Evolutionary conservation across 2,888 invertebrate species (phyloP).

Genomic region (Athripsodes cinereus): DNA sequence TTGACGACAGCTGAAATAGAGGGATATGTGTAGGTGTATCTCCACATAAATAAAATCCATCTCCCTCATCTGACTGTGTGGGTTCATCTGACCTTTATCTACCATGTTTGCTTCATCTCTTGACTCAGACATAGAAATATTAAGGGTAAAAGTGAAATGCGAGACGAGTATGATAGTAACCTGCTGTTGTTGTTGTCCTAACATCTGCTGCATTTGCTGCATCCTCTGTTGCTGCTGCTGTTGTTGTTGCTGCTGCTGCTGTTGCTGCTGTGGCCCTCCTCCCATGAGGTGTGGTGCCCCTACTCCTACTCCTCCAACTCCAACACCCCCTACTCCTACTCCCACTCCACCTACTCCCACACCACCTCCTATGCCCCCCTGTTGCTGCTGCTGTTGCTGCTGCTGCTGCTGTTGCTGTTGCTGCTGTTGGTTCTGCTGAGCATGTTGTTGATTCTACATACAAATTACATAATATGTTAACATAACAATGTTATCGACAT

Average conservation of each 20-base stretch:
- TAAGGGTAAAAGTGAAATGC: too few species aligned
- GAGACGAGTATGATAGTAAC: too few species aligned
- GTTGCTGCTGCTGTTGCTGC: constrained; percentile 23
- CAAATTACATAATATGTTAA: too few species aligned
- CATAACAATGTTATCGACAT: neutral
- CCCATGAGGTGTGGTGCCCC: constrained; percentile 30
- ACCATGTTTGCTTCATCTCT: neutral
- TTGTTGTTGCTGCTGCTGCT: constrained; percentile 47
- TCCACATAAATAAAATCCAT: too few species aligned
- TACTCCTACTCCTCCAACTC: constrained; percentile 11
- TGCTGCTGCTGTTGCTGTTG: constrained; percentile 36
- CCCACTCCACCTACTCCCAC: constrained; percentile 28
- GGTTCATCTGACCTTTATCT: too few species aligned
- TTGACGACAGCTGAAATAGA: too few species aligned
- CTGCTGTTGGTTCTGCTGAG: constrained; percentile 38
- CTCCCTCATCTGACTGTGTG: too few species aligned
- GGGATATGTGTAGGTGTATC: too few species aligned
- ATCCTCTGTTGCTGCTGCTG: constrained; percentile 44
- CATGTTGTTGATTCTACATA: constrained; percentile 41
- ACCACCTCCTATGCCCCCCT: constrained; percentile 30
- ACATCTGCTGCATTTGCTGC: constrained; percentile 36
- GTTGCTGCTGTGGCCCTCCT: constrained; percentile 63
- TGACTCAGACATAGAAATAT: neutral
- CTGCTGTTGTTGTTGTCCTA: constrained; percentile 34
- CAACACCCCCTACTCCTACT: constrained; percentile 26